Conservation (phyloP, 2,888 invertebrate genomes). For the Dynastes hyllus region DNA sequence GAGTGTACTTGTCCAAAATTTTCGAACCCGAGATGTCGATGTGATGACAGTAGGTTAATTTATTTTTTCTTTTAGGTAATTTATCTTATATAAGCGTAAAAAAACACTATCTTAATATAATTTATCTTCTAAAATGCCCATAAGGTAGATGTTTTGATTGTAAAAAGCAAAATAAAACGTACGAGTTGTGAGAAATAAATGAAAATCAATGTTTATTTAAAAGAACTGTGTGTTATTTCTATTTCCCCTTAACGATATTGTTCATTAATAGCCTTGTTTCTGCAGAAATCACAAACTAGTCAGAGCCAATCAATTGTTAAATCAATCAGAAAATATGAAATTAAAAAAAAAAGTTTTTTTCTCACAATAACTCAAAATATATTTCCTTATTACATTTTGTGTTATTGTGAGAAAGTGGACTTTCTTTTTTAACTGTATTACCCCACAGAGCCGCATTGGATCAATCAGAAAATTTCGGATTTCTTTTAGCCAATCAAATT, state of each 20-base stretch:
- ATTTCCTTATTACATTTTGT: too few relatives aligned
- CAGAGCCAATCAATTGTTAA: too few relatives aligned
- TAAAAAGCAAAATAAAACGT: constrained; percentile 28
- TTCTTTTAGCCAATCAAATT: too few relatives aligned
- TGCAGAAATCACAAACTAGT: too few relatives aligned
- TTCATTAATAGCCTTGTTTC: not conserved
- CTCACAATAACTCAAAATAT: too few relatives aligned
- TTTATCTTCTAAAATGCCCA: constrained; percentile 4
- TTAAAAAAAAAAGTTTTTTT: too few relatives aligned
- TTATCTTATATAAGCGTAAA: constrained; percentile 3
- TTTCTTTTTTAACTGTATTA: too few relatives aligned
- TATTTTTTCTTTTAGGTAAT: constrained; percentile 10
- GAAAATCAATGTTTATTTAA: constrained; percentile 46
- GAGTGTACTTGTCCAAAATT: not conserved
- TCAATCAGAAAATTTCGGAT: too few relatives aligned
- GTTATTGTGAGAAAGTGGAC: too few relatives aligned
- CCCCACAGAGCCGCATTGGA: too few relatives aligned
- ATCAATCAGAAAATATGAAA: too few relatives aligned
- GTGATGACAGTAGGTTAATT: not conserved
- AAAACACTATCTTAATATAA: constrained; percentile 23
- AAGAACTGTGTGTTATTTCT: not conserved
- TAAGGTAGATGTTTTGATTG: constrained; percentile 22
- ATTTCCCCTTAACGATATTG: not conserved
- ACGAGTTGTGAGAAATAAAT: constrained; percentile 42
- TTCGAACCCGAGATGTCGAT: not conserved